A percentile compares a stretch with the other conserved stretches of the same genome.
Conservation (phyloP, 1,140 invertebrate genomes). For the Psix sp. region DNA sequence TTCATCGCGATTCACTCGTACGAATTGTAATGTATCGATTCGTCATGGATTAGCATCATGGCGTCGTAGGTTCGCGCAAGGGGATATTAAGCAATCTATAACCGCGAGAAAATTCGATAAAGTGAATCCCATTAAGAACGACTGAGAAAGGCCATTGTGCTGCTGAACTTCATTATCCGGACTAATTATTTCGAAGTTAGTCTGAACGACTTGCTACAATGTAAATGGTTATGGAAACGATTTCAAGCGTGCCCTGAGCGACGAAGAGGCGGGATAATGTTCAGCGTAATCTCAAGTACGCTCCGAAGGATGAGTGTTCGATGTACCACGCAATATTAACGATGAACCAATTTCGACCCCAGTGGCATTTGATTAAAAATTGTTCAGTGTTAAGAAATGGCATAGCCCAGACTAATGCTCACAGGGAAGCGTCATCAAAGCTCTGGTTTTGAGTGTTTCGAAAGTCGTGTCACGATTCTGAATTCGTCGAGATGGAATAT, state of each 20-base stretch:
- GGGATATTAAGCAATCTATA: slow-evolving; percentile 66
- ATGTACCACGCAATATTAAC: slow-evolving; percentile 48
- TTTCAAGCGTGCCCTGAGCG: slow-evolving; percentile 55
- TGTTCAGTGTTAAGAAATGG: slow-evolving; percentile 29
- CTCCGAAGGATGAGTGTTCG: slow-evolving; percentile 28
- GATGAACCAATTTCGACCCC: slow-evolving; percentile 35
- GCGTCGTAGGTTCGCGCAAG: slow-evolving; percentile 14
- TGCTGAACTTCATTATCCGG: slow-evolving; percentile 72
- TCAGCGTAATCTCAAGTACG: slow-evolving; percentile 59
- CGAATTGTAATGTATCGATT: too few species aligned
- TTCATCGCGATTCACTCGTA: slow-evolving; percentile 4
- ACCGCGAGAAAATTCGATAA: slow-evolving; percentile 63
- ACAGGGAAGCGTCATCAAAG: slow-evolving; percentile 9
- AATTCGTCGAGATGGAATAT: slow-evolving; percentile 17
- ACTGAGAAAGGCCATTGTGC: slow-evolving; percentile 65
- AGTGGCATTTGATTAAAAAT: slow-evolving; percentile 36
- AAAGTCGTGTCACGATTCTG: slow-evolving; percentile 14
- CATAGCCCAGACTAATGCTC: slow-evolving; percentile 2
- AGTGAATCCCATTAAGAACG: slow-evolving; percentile 66
- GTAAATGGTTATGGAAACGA: slow-evolving; percentile 71
- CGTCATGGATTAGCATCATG: too few species aligned
- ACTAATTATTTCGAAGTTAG: slow-evolving; percentile 77
- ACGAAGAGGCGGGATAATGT: slow-evolving; percentile 28
- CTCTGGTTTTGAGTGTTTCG: slow-evolving; percentile 16
- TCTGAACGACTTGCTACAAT: slow-evolving; percentile 73